phyloP scores from a whole-genome alignment of 1,140 invertebrate species.

The Dolichoris vasculosae region DNA sequence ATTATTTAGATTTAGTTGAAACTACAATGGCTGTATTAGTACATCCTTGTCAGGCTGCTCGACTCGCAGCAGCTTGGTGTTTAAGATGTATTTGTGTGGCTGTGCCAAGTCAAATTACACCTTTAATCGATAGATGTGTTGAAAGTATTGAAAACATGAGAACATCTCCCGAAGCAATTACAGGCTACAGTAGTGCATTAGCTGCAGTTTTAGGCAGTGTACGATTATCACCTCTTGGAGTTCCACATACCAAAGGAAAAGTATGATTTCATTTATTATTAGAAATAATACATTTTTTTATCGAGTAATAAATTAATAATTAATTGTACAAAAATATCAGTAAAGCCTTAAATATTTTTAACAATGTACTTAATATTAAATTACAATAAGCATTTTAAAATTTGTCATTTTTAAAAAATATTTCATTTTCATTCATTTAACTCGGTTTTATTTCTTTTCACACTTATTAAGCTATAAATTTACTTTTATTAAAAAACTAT shows the following conservation, averaged over 20 bases:
- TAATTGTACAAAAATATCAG: no score
- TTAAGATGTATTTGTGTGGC: slow-evolving; percentile 93
- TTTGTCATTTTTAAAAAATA: no score
- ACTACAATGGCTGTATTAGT: slow-evolving; percentile 86
- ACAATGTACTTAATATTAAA: no score
- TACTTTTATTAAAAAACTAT: no score
- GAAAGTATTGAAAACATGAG: slow-evolving; percentile 91
- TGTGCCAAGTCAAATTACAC: slow-evolving; percentile 94
- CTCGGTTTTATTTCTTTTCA: no score
- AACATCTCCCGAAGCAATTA: slow-evolving; percentile 93
- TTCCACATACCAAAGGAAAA: slow-evolving; percentile 97
- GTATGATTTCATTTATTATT: slow-evolving; percentile 69
- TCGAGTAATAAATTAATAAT: no score
- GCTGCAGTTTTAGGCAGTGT: slow-evolving; percentile 95
- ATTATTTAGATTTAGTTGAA: slow-evolving; percentile 72
- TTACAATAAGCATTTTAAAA: no score
- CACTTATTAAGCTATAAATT: no score
- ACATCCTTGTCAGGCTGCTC: slow-evolving; percentile 93
- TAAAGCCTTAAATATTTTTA: no score
- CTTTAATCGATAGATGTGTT: slow-evolving; percentile 91
- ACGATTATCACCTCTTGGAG: slow-evolving; percentile 91
- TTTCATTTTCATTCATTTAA: no score
- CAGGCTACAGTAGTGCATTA: slow-evolving; percentile 94
- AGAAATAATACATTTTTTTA: not conserved
- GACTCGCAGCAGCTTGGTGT: slow-evolving; percentile 96